Base-by-base conservation (phyloP, 2,797 vertebrate species). In the Eulemur rubriventer region DNA sequence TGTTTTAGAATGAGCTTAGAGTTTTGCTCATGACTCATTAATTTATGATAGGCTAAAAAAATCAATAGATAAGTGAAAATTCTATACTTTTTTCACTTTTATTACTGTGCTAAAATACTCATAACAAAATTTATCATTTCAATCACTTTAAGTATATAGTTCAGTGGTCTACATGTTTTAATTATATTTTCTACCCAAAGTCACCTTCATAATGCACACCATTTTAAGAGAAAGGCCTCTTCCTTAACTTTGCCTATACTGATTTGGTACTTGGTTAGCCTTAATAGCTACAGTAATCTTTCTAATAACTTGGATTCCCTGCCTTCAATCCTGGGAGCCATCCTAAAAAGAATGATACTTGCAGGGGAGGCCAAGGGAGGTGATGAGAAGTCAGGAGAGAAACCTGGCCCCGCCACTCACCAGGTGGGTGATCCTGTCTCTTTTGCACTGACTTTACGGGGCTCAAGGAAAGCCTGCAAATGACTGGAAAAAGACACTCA, bases 11-110 rank as follows among this genome's bases (percentile, higher is more conserved):
- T 83, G 20, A 87, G 17, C 57, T 96, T 73, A 88, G 8, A 69
- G 48, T 65, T 94, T 82, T 93, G 28, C 55, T 91, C 93, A 83
- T 43, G 63, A 73, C 7, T 73, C 14, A 65, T 85, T 81, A 92
- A 75, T 52, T 80, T 90, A 48, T 59, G 26, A 87, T 10, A 90
- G 11, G 69, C 22, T 85, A 18, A 70, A 67, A 91, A 85, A 75
- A 76, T 73, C 59, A 96, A 59, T 7, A 9, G 22, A 28, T 14
- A 85, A 12, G 9, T 61, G 28, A 90, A 92, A 81, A 55, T 73
- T 91, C 35, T 61, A n/a, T 43, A 41, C 52, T 75, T 76, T 91
- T 80, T 61, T 17, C 10, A 41, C 35, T 38, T 86, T 91, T 90
- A 43, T 33, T 41, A 33, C 65, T 28, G 22, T 55, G 30, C 38